Evolutionary conservation across 2,888 invertebrate genomes (phyloP).

Genomic region (Mythimna loreyi): DNA sequence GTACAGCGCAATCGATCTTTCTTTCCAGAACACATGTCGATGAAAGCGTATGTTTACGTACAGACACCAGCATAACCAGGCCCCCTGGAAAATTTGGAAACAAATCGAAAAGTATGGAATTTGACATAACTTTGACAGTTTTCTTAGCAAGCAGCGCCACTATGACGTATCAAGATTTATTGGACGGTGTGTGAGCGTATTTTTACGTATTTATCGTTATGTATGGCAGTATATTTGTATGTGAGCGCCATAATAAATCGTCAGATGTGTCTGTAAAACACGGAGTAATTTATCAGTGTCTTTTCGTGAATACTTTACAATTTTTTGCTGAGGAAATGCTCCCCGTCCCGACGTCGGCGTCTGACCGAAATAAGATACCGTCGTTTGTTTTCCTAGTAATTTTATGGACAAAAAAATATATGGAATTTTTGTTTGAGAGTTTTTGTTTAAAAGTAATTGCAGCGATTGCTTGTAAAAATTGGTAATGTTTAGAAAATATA

Average conservation of each 20-base stretch:
- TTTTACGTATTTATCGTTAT: slow-evolving; percentile 70
- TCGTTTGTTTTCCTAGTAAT: slow-evolving; percentile 50
- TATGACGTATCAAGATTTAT: slow-evolving; percentile 3
- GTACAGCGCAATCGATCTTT: slow-evolving; percentile 56
- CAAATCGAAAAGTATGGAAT: slow-evolving; percentile 12
- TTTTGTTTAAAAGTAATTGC: not conserved
- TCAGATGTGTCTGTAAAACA: slow-evolving; percentile 73
- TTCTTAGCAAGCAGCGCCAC: slow-evolving; percentile 21
- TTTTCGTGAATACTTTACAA: slow-evolving; percentile 71
- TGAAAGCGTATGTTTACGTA: slow-evolving; percentile 60
- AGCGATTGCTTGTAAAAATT: not conserved
- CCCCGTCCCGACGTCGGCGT: slow-evolving; percentile 37
- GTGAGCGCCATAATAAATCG: slow-evolving; percentile 73
- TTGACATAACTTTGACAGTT: slow-evolving; percentile 43
- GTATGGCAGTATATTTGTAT: slow-evolving; percentile 58
- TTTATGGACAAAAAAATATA: slow-evolving; percentile 35
- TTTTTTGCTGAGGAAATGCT: slow-evolving; percentile 68
- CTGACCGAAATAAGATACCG: slow-evolving; percentile 59
- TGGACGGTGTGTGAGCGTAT: slow-evolving; percentile 44
- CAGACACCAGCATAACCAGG: slow-evolving; percentile 13
- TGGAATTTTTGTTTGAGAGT: slow-evolving; percentile 1
- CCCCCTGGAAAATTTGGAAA: slow-evolving; percentile 15
- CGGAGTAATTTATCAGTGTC: slow-evolving; percentile 75
- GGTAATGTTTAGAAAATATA: too few relatives aligned
- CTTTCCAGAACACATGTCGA: slow-evolving; percentile 48